A percentile compares a stretch with the other conserved stretches of the same genome.
These are phyloP conservation scores for Melanostigma gelatinosum DNA, from an alignment of 2,113 vertebrate species.

Conservation along the genomic window DNA sequence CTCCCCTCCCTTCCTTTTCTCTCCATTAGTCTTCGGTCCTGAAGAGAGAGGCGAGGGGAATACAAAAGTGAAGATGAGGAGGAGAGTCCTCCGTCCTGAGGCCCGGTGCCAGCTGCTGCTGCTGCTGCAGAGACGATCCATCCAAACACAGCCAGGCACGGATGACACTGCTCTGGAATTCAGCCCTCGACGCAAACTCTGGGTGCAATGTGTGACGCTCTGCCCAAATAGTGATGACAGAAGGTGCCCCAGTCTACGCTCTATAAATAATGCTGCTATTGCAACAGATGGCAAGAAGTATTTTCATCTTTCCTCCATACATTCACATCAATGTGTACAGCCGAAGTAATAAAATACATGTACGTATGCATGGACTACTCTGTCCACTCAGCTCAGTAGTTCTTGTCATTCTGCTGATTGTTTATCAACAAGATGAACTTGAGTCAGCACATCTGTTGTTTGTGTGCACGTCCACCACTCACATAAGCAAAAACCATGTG, in stretches of 20 bases:
- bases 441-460: slow-evolving; percentile 37
- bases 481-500: not conserved
- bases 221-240: slow-evolving; percentile 17
- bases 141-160: slow-evolving; percentile 41
- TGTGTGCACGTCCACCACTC: slow-evolving; percentile 1
- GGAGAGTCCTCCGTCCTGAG: slow-evolving; percentile 55
- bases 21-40: slow-evolving; percentile 52
- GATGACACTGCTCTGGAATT: slow-evolving; percentile 60
- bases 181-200: slow-evolving; percentile 50
- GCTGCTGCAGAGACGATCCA: slow-evolving; percentile 69
- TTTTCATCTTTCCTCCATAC: not conserved
- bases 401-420: slow-evolving; percentile 8
- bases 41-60: slow-evolving; percentile 62
- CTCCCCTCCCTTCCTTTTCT: slow-evolving; percentile 31
- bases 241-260: not conserved
- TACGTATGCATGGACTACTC: not conserved
- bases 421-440: not conserved
- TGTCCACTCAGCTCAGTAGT: not conserved
- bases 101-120: slow-evolving; percentile 67
- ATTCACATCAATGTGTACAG: not conserved
- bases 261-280: slow-evolving; percentile 22
- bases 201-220: slow-evolving; percentile 22
- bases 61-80: slow-evolving; percentile 61
- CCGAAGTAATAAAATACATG: not conserved
- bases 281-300: slow-evolving; percentile 14